Conservation (phyloP, 2,888 invertebrate genomes). For the Pharmacophagus antenor region DNA sequence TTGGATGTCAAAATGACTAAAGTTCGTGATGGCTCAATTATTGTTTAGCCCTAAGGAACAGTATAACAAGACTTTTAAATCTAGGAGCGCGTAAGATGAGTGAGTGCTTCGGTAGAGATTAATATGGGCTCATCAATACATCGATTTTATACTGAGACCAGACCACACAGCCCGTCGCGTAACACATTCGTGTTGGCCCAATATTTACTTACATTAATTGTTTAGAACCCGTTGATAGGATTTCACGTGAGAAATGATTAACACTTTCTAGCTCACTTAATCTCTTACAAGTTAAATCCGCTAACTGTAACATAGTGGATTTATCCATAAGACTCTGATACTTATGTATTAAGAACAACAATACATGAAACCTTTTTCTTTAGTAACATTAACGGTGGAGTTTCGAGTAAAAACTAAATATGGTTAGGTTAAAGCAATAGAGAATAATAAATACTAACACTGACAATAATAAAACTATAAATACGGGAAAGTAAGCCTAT, state of each 20-base stretch:
- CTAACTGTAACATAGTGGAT: constrained; percentile 16
- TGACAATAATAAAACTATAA: constrained; percentile 53
- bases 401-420: constrained; percentile 35
- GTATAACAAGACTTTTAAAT: constrained; percentile 69
- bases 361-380: background rate
- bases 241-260: constrained; percentile 73
- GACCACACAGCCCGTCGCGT: constrained; percentile 54
- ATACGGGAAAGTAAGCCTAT: constrained; percentile 57
- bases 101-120: constrained; percentile 68
- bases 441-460: constrained; percentile 48
- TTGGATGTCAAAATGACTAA: constrained; percentile 35
- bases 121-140: constrained; percentile 70
- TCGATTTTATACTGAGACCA: constrained; percentile 51
- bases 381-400: constrained; percentile 8
- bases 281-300: constrained; percentile 44
- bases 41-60: constrained; percentile 76
- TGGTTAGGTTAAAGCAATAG: constrained; percentile 46
- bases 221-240: constrained; percentile 58
- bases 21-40: constrained; percentile 77
- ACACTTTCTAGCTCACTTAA: constrained; percentile 66
- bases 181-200: constrained; percentile 43
- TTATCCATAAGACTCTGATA: constrained; percentile 4
- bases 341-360: background rate
- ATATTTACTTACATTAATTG: constrained; percentile 64
- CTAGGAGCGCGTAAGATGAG: constrained; percentile 77